phyloP scores from a whole-genome alignment of 2,797 vertebrate genomes.

The Buphagus erythrorhynchus region DNA sequence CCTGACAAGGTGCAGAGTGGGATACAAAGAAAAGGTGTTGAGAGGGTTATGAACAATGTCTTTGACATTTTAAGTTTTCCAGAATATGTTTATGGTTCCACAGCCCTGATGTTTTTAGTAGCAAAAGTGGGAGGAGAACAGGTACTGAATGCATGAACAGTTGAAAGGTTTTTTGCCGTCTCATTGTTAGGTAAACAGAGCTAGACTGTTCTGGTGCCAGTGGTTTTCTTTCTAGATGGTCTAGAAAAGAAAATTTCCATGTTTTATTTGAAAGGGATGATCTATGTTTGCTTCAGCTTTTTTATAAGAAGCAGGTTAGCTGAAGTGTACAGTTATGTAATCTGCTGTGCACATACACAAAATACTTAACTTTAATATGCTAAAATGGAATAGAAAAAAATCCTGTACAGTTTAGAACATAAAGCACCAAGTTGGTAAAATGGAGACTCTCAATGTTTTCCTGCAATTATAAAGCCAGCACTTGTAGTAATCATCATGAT shows the following conservation, averaged over 20 bases:
- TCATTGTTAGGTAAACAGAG: accelerated
- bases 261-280: neutral
- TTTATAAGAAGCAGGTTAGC: neutral
- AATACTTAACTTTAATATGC: neutral
- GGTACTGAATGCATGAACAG: neutral
- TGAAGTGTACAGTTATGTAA: neutral
- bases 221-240: neutral
- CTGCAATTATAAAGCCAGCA: neutral
- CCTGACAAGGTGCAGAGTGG: neutral
- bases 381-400: neutral
- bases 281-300: neutral
- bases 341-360: neutral
- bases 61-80: neutral
- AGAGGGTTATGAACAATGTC: neutral
- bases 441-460: neutral
- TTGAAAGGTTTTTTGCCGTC: neutral
- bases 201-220: neutral
- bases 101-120: neutral
- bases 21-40: neutral
- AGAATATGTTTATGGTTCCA: neutral
- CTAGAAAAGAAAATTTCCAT: neutral
- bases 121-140: neutral
- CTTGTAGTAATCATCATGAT: neutral
- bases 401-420: neutral
- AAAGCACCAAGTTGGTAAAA: neutral